Percentiles rank a stretch among this genome's conserved stretches.
Conservation (phyloP, 2,888 invertebrate species). For the Venustoraphidia nigricollis region DNA sequence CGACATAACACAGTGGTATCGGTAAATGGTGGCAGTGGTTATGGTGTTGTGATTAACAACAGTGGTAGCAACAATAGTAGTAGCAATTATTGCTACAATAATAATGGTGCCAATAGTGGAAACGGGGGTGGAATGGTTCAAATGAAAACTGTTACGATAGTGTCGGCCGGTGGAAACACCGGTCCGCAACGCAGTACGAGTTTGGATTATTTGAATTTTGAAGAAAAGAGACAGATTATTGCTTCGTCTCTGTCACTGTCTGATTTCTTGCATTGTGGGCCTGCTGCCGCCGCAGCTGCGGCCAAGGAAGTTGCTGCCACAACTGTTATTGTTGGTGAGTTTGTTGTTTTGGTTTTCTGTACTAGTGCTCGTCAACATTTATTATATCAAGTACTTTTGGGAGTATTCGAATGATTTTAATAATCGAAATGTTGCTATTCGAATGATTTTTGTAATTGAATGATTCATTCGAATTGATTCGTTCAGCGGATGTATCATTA, state of each 20-base stretch:
- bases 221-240: conserved; percentile 79
- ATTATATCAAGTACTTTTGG: no score
- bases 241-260: conserved; percentile 76
- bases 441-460: no score
- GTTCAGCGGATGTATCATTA: no score
- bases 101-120: not conserved
- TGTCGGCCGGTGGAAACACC: conserved; percentile 22
- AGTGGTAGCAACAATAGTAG: conserved; percentile 19
- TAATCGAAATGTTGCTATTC: no score
- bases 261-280: conserved; percentile 65
- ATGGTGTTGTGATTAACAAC: conserved; percentile 10
- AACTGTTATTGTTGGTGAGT: conserved; percentile 26
- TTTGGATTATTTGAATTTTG: conserved; percentile 80
- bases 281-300: conserved; percentile 32
- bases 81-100: conserved; percentile 2
- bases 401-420: no score
- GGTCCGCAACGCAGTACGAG: conserved; percentile 61
- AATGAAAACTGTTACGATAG: conserved; percentile 46
- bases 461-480: no score
- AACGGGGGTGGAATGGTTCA: conserved; percentile 7
- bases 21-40: no score
- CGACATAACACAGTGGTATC: no score
- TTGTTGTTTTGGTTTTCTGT: not conserved
- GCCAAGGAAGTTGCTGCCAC: conserved; percentile 19
- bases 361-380: conserved; percentile 1